phyloP scores from a whole-genome alignment of 2,113 vertebrate species.

The Aphelocoma coerulescens region DNA sequence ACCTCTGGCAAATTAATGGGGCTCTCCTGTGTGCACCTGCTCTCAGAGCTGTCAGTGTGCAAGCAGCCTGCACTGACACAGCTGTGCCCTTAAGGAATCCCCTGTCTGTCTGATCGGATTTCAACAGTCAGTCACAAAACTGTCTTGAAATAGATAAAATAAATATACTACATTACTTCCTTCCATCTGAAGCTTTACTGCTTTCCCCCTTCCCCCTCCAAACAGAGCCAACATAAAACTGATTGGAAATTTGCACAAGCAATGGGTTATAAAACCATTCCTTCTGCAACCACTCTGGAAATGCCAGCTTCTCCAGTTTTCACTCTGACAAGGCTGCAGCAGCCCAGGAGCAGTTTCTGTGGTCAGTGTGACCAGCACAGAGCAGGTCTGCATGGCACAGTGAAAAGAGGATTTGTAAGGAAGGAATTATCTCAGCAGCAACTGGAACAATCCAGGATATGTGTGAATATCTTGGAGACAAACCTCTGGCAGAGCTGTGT shows the following conservation, averaged over 20 bases:
- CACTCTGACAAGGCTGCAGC: background rate
- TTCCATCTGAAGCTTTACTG: background rate
- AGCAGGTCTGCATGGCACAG: background rate
- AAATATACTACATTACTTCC: background rate
- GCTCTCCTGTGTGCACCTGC: accelerated
- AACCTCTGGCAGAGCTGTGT: background rate
- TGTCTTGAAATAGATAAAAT: background rate
- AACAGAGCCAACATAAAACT: background rate
- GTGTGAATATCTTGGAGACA: background rate
- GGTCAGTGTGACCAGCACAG: background rate
- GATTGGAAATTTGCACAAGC: background rate
- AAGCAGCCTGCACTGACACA: background rate
- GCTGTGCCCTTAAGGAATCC: background rate
- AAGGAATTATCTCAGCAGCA: background rate
- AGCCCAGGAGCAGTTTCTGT: background rate
- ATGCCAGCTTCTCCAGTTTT: background rate
- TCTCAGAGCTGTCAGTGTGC: background rate
- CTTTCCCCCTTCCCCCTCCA: background rate
- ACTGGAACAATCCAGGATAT: background rate
- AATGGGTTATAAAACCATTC: background rate
- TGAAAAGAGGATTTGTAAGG: background rate
- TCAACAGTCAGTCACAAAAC: background rate
- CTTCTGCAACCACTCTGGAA: background rate
- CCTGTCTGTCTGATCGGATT: background rate
- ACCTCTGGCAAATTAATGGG: background rate